Base-by-base conservation (phyloP, 1,140 invertebrate genomes). In the Pseudachorutes palmiensis region DNA sequence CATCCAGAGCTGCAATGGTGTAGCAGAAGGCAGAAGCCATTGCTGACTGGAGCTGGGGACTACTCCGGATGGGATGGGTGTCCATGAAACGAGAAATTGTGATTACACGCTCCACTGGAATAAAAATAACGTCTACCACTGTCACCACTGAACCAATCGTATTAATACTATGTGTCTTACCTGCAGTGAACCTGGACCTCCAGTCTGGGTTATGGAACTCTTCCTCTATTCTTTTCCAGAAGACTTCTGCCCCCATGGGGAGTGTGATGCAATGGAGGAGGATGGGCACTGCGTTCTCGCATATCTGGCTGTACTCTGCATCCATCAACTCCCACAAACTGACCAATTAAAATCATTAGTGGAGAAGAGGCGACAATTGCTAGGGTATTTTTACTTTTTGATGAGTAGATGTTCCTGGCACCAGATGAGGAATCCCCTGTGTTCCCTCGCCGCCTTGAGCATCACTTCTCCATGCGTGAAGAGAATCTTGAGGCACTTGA, bases 11-110 rank as follows among this genome's bases (percentile, higher is more conserved):
- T 60, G 91, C 91, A 70, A 99, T 90, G 29, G 98, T 82, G 78
- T 97, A 95, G 79, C 93, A 98, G 81, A 98, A 98, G 16, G 94
- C 92, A 76, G 95, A 97, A 14, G 95, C 92, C 72, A 99, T 77
- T 0, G 92, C 89, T n/a, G 93, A 91, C 79, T 97, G 93, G 28
- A 99, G 81, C 2, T 87, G 83, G 51, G 88, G 83, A 75, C 91
- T 89, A 65, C 87, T 88, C 72, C 88, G 85, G 31, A 98, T 82
- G 0, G 92, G 88, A 2, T 90, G 89, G 1, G 87, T 86, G 76
- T 96, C 92, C 84, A 98, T 88, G 79, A 96, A 96, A 73, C 94
- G 84, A 16, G 92, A 91, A 63, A 98, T 87, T 63, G 96, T 84
- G 28, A 91, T 92, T 16, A 95, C 92, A 75, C 92, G 84, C 80